phyloP scores from a whole-genome alignment of 2,888 invertebrate genomes.

The Hybos culiciformis region DNA sequence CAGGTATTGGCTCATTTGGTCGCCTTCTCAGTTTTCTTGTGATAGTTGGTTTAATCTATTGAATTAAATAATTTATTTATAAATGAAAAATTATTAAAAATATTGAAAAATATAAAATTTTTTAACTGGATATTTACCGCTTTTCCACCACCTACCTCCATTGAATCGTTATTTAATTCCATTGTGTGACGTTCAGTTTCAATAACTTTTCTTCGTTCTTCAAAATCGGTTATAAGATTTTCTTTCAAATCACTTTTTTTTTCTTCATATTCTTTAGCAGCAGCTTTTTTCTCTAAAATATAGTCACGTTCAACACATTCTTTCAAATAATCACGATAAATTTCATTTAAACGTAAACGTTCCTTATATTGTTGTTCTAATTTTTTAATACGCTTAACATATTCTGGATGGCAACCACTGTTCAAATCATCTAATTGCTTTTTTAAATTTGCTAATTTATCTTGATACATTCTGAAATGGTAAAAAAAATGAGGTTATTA shows the following conservation, averaged over 20 bases:
- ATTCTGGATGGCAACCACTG: conserved; percentile 77
- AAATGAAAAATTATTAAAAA: conserved; percentile 4
- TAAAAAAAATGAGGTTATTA: conserved; percentile 17
- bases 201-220: conserved; percentile 79
- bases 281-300: conserved; percentile 72
- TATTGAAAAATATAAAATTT: background rate
- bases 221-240: conserved; percentile 77
- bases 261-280: conserved; percentile 87
- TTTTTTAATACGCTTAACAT: conserved; percentile 63
- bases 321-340: conserved; percentile 65
- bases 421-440: conserved; percentile 80
- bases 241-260: conserved; percentile 79
- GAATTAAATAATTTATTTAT: conserved; percentile 15
- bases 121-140: background rate
- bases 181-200: conserved; percentile 78
- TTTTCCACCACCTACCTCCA: conserved; percentile 43
- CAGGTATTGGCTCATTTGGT: conserved; percentile 87
- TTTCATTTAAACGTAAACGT: conserved; percentile 59
- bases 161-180: conserved; percentile 80
- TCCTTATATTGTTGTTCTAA: conserved; percentile 73
- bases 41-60: conserved; percentile 91
- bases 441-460: conserved; percentile 75
- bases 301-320: conserved; percentile 83
- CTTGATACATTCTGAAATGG: conserved; percentile 86
- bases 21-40: conserved; percentile 82